Evolutionary conservation across 92 coral and sea anemone species (phyloP).

Genomic region (Porites evermanni): DNA sequence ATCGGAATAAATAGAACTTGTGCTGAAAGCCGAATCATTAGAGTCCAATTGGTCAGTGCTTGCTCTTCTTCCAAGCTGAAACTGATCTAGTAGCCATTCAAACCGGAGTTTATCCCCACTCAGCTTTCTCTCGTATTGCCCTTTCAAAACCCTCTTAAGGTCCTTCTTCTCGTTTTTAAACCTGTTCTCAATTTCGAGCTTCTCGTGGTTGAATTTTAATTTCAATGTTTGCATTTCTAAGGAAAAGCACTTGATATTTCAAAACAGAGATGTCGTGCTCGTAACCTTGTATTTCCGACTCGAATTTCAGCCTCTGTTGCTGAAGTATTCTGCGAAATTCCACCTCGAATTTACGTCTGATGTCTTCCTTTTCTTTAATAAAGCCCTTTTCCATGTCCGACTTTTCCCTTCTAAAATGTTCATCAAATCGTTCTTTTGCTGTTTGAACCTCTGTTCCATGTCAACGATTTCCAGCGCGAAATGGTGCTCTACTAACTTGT

Average conservation of each 20-base stretch:
- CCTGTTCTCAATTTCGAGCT: constrained; percentile 91
- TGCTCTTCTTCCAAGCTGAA: constrained; percentile 35
- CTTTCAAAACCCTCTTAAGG: constrained; percentile 79
- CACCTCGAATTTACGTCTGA: constrained; percentile 84
- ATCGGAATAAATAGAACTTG: constrained; percentile 46
- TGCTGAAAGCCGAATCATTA: constrained; percentile 6
- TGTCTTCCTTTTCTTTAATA: constrained; percentile 89
- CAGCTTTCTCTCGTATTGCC: constrained; percentile 81
- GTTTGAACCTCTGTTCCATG: constrained; percentile 90
- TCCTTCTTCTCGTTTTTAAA: constrained; percentile 88
- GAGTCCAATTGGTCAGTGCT: constrained; percentile 28
- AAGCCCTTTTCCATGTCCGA: constrained; percentile 79
- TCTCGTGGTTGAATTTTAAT: constrained; percentile 89
- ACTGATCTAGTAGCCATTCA: constrained; percentile 91
- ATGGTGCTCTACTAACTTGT: constrained; percentile 89
- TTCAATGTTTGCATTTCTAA: constrained; percentile 91
- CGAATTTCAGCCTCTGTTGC: constrained; percentile 91
- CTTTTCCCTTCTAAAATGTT: constrained; percentile 87
- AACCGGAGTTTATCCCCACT: constrained; percentile 86
- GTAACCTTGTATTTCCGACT: constrained; percentile 91
- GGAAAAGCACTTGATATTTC: constrained; percentile 84
- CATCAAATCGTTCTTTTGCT: constrained; percentile 97
- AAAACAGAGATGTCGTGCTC: constrained; percentile 95
- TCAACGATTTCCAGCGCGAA: constrained; percentile 91
- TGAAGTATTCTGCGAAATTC: constrained; percentile 86